Evolutionary conservation across 2,113 vertebrate genomes (phyloP).

Genomic region (Tragulus kanchil): DNA sequence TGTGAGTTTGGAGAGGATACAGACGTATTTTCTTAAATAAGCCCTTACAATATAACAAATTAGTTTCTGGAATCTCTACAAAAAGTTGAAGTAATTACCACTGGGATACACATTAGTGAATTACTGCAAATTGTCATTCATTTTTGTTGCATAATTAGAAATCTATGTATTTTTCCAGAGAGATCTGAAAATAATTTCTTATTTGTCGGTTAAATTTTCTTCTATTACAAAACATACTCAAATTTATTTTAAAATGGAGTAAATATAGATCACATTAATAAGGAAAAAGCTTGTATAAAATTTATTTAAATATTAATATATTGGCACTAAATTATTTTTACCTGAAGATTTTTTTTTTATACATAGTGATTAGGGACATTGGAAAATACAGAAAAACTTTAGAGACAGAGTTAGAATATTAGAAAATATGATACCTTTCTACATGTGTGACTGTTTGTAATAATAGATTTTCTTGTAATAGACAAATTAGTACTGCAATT

Average conservation of each 20-base stretch:
- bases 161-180: constrained; percentile 19
- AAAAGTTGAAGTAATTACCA: constrained; percentile 82
- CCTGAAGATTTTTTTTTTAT: background rate
- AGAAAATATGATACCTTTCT: background rate
- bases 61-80: constrained; percentile 74
- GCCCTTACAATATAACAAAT: constrained; percentile 68
- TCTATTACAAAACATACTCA: background rate
- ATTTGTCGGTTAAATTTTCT: background rate
- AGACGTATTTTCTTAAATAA: constrained; percentile 25
- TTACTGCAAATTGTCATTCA: constrained; percentile 72
- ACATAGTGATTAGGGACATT: background rate
- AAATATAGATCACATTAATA: background rate
- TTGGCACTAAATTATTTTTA: background rate
- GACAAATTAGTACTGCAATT: background rate
- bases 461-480: background rate
- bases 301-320: background rate
- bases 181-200: constrained; percentile 27
- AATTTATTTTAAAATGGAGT: background rate
- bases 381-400: background rate
- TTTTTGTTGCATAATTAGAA: constrained; percentile 11
- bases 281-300: background rate
- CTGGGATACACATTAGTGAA: constrained; percentile 74
- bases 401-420: background rate
- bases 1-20: constrained; percentile 4
- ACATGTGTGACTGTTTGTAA: background rate